These are phyloP conservation scores for Drosophila fulvimacula DNA, from an alignment of 2,888 invertebrate genomes.

Conservation along the genomic window DNA sequence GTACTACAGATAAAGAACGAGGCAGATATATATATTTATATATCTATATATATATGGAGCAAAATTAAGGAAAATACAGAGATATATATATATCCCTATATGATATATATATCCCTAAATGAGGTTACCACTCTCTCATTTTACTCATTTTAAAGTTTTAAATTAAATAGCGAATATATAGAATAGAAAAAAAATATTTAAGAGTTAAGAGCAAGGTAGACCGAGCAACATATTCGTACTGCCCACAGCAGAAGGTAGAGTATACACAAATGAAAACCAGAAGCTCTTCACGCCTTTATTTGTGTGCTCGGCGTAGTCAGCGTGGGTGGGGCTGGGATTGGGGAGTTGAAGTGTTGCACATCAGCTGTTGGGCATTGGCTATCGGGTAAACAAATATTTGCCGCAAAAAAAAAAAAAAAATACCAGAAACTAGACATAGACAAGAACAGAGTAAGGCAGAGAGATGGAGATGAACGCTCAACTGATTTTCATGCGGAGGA, in stretches of 20 bases:
- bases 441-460: constrained; percentile 4
- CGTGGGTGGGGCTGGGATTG: constrained; percentile 4
- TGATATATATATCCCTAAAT: too few species aligned
- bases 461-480: constrained; percentile 1
- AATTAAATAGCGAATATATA: too few species aligned
- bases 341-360: constrained; percentile 21
- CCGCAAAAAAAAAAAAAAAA: not conserved
- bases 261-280: constrained; percentile 33
- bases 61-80: too few species aligned
- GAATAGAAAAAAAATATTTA: too few species aligned
- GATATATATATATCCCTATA: too few species aligned
- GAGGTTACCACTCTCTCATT: too few species aligned
- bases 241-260: constrained; percentile 1
- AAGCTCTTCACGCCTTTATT: constrained; percentile 34
- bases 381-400: constrained; percentile 54
- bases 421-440: not conserved
- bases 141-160: too few species aligned
- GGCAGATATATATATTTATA: too few species aligned
- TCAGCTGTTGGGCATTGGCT: constrained; percentile 58
- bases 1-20: too few species aligned
- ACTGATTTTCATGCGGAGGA: constrained; percentile 39
- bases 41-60: not conserved
- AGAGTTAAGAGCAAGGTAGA: too few species aligned
- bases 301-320: constrained; percentile 2
- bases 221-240: not conserved